Conservation (phyloP, 2,888 invertebrate species). For the Epinotia brunnichana region DNA sequence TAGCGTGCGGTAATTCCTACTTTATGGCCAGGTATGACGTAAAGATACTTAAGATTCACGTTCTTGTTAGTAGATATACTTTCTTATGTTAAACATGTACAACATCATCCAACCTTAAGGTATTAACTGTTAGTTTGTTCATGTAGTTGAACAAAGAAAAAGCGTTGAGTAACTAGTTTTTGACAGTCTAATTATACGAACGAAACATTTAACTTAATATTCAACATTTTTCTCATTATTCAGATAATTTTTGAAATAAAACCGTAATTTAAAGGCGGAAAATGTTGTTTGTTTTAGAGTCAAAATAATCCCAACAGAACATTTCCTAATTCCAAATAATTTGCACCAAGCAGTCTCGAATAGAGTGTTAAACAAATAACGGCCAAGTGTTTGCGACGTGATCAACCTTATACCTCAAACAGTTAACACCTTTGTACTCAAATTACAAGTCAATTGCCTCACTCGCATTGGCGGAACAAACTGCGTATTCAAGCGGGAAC, state of each 20-base stretch:
- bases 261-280: neutral
- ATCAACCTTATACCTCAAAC: conserved; percentile 19
- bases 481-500: conserved; percentile 1
- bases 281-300: neutral
- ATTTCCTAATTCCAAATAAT: neutral
- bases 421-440: conserved; percentile 30
- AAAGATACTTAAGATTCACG: too few relatives aligned
- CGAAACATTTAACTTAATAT: neutral
- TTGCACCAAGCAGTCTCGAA: neutral
- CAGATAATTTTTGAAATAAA: neutral
- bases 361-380: conserved; percentile 18
- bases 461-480: conserved; percentile 1
- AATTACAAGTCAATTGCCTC: conserved; percentile 34
- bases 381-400: conserved; percentile 20
- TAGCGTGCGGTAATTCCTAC: too few relatives aligned
- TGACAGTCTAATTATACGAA: neutral
- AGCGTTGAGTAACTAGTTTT: neutral
- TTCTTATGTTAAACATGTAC: neutral
- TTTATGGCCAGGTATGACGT: too few relatives aligned
- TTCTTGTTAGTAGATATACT: neutral
- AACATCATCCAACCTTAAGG: neutral
- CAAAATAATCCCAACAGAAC: neutral
- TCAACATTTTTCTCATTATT: neutral
- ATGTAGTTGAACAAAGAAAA: neutral
- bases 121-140: neutral